Percentiles rank a stretch among this genome's conserved stretches.
Conservation (phyloP, 2,888 invertebrate species). For the Eupithecia dodoneata region DNA sequence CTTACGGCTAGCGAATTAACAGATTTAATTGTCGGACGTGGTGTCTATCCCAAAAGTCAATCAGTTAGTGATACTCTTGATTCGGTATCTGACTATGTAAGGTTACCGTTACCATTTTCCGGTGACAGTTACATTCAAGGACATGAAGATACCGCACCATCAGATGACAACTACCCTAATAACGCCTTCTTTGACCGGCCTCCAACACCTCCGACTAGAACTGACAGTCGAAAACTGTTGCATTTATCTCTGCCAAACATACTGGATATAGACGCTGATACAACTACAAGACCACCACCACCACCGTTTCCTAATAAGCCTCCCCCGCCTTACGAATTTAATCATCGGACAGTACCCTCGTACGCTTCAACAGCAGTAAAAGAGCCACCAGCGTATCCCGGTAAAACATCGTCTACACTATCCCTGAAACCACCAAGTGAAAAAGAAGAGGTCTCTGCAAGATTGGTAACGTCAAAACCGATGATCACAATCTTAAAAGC, state of each 20-base stretch:
- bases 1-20: constrained; percentile 93
- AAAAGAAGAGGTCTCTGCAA: constrained; percentile 88
- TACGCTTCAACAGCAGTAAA: constrained; percentile 67
- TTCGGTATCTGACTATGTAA: constrained; percentile 95
- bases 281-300: constrained; percentile 51
- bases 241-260: constrained; percentile 79
- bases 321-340: constrained; percentile 88
- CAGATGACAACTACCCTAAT: constrained; percentile 80
- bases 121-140: constrained; percentile 85
- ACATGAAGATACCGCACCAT: constrained; percentile 85
- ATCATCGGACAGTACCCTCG: constrained; percentile 83
- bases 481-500: constrained; percentile 91
- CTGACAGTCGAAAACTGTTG: constrained; percentile 84
- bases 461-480: constrained; percentile 90
- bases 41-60: constrained; percentile 88
- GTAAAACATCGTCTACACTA: constrained; percentile 53
- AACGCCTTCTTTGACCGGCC: constrained; percentile 83
- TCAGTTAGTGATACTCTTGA: constrained; percentile 94
- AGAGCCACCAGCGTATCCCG: constrained; percentile 88
- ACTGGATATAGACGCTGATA: constrained; percentile 67
- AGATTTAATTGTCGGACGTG: constrained; percentile 91
- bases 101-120: constrained; percentile 85
- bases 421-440: constrained; percentile 60
- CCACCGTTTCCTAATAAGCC: constrained; percentile 75
- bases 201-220: constrained; percentile 88